These are phyloP conservation scores for Plectropomus leopardus DNA, from an alignment of 2,113 vertebrate genomes.

Conservation along the genomic window DNA sequence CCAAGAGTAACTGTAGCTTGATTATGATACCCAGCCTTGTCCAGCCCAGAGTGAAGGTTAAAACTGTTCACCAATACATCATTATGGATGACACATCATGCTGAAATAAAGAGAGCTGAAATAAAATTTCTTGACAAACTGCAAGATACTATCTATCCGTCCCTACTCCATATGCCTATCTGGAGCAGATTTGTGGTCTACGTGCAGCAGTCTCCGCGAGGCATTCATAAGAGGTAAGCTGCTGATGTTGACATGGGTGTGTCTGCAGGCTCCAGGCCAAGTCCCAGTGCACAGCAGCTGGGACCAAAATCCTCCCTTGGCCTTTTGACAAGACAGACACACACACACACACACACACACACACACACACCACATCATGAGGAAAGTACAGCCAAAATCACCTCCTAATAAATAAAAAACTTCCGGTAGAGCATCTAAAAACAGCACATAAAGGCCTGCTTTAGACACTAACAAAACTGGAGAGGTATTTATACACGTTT, in stretches of 20 bases:
- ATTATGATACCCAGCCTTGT: background rate
- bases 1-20: constrained; percentile 3
- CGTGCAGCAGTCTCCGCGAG: constrained; percentile 38
- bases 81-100: background rate
- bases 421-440: constrained; percentile 51
- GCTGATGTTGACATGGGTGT: constrained; percentile 72
- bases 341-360: constrained; percentile 24
- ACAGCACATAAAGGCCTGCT: background rate
- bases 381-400: constrained; percentile 32
- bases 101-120: background rate
- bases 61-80: background rate
- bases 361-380: background rate
- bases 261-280: constrained; percentile 75
- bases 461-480: background rate
- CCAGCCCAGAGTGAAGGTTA: background rate
- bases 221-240: constrained; percentile 66
- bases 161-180: constrained; percentile 10
- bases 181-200: constrained; percentile 52
- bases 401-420: constrained; percentile 59
- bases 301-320: constrained; percentile 75
- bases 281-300: constrained; percentile 77
- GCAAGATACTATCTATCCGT: background rate
- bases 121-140: background rate
- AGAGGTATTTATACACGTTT: background rate
- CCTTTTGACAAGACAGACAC: constrained; percentile 62